phyloP scores from a whole-genome alignment of 2,888 invertebrate species.

The Neoscelio sp. region DNA sequence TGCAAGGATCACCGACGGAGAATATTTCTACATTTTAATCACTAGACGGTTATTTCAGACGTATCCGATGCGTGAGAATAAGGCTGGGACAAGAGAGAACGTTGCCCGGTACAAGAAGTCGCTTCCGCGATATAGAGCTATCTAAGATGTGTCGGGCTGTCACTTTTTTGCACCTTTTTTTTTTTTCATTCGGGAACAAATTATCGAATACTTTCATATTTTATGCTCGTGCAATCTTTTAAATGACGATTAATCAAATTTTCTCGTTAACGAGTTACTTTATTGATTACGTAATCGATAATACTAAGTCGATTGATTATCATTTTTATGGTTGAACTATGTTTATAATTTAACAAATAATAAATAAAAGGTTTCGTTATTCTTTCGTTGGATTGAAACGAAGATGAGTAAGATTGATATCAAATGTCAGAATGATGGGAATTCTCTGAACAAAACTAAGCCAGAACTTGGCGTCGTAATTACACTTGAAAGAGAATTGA shows the following conservation, averaged over 20 bases:
- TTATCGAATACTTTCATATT: conserved; percentile 38
- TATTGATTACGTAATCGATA: not conserved
- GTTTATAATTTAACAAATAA: too few species aligned
- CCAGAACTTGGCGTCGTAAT: too few species aligned
- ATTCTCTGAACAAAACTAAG: too few species aligned
- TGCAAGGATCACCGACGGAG: conserved; percentile 34
- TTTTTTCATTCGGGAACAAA: conserved; percentile 14
- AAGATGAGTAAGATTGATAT: conserved; percentile 13
- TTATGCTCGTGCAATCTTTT: conserved; percentile 15
- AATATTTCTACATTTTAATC: conserved; percentile 64
- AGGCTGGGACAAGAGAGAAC: conserved; percentile 64
- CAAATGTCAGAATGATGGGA: conserved; percentile 2
- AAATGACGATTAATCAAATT: too few species aligned
- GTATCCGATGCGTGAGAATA: conserved; percentile 63
- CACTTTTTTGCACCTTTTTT: conserved; percentile 39
- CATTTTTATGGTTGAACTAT: too few species aligned
- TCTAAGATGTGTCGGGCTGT: conserved; percentile 53
- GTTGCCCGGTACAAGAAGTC: conserved; percentile 66
- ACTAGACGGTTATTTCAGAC: conserved; percentile 65
- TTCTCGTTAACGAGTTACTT: too few species aligned
- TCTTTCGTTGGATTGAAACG: not conserved
- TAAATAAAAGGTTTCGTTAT: too few species aligned
- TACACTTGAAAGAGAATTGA: too few species aligned
- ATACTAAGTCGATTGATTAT: not conserved
- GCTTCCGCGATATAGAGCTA: conserved; percentile 70